phyloP scores from a whole-genome alignment of 2,888 invertebrate species.

The Cosmia pyralina region DNA sequence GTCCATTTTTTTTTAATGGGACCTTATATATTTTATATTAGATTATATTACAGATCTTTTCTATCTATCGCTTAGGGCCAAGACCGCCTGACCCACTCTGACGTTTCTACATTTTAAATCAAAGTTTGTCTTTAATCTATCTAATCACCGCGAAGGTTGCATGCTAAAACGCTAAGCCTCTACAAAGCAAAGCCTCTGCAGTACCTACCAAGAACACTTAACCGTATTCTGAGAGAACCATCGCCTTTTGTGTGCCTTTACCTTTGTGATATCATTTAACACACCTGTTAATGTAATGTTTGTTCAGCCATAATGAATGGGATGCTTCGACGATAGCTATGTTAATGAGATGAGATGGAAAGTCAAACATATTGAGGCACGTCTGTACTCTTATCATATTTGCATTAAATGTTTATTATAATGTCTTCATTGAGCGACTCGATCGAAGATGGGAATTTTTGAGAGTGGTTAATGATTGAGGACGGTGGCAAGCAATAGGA shows the following conservation, averaged over 20 bases:
- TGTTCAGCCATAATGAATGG: conserved; percentile 61
- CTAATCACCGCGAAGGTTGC: too few species aligned
- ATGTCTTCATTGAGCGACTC: conserved; percentile 20
- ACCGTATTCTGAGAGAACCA: neutral
- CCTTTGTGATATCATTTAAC: conserved; percentile 61
- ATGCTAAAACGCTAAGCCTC: too few species aligned
- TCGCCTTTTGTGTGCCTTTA: conserved; percentile 21
- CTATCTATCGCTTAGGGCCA: too few species aligned
- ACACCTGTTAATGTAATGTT: conserved; percentile 69
- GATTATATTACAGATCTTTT: too few species aligned
- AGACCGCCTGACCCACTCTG: too few species aligned
- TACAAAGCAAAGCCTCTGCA: too few species aligned
- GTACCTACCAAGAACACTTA: too few species aligned
- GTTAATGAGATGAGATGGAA: conserved; percentile 56
- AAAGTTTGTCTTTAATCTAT: too few species aligned
- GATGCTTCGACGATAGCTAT: conserved; percentile 52
- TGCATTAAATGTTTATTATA: conserved; percentile 21
- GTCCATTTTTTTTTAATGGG: too few species aligned
- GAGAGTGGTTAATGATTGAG: neutral
- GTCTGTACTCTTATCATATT: conserved; percentile 36
- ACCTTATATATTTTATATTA: too few species aligned
- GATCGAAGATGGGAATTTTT: conserved; percentile 19
- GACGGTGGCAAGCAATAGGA: neutral
- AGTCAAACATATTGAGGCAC: conserved; percentile 42
- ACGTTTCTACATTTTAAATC: too few species aligned